phyloP scores from a whole-genome alignment of 2,888 invertebrate genomes.

The Apeira syringaria region DNA sequence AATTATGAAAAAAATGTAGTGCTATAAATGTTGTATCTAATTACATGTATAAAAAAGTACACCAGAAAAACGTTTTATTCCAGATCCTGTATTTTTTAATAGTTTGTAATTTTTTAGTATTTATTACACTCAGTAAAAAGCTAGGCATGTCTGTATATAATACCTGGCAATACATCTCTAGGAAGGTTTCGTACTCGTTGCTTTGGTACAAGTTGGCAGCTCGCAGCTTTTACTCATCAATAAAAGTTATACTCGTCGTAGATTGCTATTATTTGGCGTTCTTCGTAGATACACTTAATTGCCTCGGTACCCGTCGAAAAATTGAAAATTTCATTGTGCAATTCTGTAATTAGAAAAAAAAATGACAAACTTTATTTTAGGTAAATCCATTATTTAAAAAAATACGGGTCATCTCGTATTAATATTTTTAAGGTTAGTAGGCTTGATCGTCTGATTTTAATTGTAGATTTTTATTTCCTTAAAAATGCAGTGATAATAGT shows the following conservation, averaged over 20 bases:
- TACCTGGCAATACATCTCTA: too few species aligned
- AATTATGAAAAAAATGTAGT: too few species aligned
- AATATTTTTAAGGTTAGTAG: conserved; percentile 80
- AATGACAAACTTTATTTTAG: conserved; percentile 65
- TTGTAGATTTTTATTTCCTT: conserved; percentile 66
- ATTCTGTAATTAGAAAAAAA: conserved; percentile 46
- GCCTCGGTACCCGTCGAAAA: conserved; percentile 52
- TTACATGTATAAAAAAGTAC: too few species aligned
- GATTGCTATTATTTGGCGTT: conserved; percentile 9
- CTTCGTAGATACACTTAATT: conserved; percentile 24
- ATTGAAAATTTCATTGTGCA: conserved; percentile 44
- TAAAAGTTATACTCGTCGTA: not conserved
- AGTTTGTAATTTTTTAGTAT: too few species aligned
- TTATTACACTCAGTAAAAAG: too few species aligned
- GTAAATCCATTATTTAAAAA: conserved; percentile 66
- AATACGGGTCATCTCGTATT: conserved; percentile 72
- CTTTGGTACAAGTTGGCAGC: not conserved
- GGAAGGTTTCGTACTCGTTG: too few species aligned
- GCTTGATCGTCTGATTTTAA: conserved; percentile 68
- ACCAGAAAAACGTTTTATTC: too few species aligned
- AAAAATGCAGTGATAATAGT: conserved; percentile 81
- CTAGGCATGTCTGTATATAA: too few species aligned
- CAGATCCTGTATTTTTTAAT: too few species aligned
- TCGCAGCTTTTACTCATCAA: not conserved
- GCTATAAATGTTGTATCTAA: too few species aligned